These are phyloP conservation scores for Cenopis cana DNA, from an alignment of 2,888 invertebrate genomes.

Conservation along the genomic window DNA sequence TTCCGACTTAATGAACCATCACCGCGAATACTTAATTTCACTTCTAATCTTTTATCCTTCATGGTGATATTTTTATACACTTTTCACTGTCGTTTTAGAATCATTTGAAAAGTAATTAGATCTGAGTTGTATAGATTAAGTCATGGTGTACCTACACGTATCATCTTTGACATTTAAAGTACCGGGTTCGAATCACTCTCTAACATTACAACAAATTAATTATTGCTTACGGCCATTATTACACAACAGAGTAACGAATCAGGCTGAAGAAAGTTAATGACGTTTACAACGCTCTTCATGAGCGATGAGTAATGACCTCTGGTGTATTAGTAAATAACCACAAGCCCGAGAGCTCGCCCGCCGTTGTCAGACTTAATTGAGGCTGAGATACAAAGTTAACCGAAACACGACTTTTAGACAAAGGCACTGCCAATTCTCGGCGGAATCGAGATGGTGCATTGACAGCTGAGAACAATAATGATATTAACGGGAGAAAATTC, in stretches of 20 bases:
- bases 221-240: conserved; percentile 58
- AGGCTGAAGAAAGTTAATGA: conserved; percentile 72
- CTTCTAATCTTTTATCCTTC: conserved; percentile 80
- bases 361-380: conserved; percentile 73
- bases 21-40: conserved; percentile 79
- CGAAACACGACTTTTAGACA: conserved; percentile 70
- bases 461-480: conserved; percentile 62
- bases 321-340: conserved; percentile 74
- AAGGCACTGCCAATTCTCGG: conserved; percentile 70
- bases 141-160: conserved; percentile 36
- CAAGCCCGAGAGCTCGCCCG: conserved; percentile 68
- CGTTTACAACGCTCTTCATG: conserved; percentile 65
- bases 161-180: conserved; percentile 56
- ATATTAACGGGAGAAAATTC: conserved; percentile 65
- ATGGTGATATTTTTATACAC: conserved; percentile 51
- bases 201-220: conserved; percentile 61
- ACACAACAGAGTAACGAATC: conserved; percentile 62
- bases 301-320: conserved; percentile 72
- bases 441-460: conserved; percentile 55
- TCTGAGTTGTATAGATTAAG: conserved; percentile 19
- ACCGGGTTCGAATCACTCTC: conserved; percentile 57
- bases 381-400: conserved; percentile 65
- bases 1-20: conserved; percentile 77
- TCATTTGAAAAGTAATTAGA: conserved; percentile 31
- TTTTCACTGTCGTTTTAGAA: conserved; percentile 27